Evolutionary conservation across 2,888 invertebrate genomes (phyloP), one percentile per base, ranked within the genome.

Genomic region (Microplitis deprimator): DNA sequence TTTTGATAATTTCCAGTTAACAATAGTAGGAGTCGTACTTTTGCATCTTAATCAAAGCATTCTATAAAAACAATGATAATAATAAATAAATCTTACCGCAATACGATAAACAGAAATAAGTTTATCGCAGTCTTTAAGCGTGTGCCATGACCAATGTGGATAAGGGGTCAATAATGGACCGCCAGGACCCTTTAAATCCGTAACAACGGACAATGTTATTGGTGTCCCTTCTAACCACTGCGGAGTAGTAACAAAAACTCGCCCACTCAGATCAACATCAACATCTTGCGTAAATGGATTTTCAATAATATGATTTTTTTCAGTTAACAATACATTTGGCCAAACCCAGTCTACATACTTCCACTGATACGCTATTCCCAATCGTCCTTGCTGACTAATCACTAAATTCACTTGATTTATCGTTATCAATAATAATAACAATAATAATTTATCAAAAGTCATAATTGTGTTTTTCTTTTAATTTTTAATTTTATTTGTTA

Each of bases 171-270:
- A 84, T 68, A 88, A 79, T 65, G 86, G 89, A 20, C 90, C 89
- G 39, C 89, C 89, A 1, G 80, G 80, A 29, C 87, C 89, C 5
- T 79, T 76, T 39, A 73, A 62, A 61, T 83, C 81, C 68, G 89
- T 87, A 71, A 90, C 81, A 77, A 86, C 77, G 40, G 89, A 89
- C 77, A 90, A 83, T 17, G 87, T 85, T 81, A 90, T 86, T 70
- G 90, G 90, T 17, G 87, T 86, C 75, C 90, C 90, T 1, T 86
- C 82, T 61, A 88, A 82, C 89, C 89, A 89, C 78, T 88, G 89
- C 10, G 90, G 90, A 76, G 85, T 88, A 38, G 90, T 89, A n/a
- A 90, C 88, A 79, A 90, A 90, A 60, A 89, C 78, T 39, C 89
- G 85, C 6, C 89, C 89, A 8, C 78, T 79, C 59, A 77, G 83